Conservation (phyloP, 1,140 invertebrate genomes). For the Cyrtorhinus lividipennis region DNA sequence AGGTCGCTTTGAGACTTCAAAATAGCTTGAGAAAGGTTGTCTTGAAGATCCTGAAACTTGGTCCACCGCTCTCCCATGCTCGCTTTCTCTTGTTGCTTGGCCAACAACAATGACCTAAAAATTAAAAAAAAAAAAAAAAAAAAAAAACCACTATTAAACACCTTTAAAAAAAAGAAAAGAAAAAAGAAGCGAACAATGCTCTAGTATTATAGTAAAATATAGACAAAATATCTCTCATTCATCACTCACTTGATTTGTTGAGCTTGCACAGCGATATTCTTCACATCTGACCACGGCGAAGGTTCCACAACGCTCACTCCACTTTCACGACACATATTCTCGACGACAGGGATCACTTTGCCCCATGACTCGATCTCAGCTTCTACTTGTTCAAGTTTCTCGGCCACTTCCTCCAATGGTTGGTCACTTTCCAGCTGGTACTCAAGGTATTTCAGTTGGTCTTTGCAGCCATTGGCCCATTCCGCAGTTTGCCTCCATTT, state of each 20-base stretch:
- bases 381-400: constrained; percentile 35
- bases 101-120: constrained; percentile 17
- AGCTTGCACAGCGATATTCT: not conserved
- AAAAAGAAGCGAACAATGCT: too few relatives aligned
- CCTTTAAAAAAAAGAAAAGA: constrained; percentile 8
- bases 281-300: not conserved
- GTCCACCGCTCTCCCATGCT: constrained; percentile 25
- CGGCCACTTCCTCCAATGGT: constrained; percentile 45
- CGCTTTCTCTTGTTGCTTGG: constrained; percentile 9
- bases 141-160: too few relatives aligned
- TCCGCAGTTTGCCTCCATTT: constrained; percentile 69
- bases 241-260: not conserved
- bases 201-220: too few relatives aligned
- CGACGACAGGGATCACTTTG: constrained; percentile 47
- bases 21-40: constrained; percentile 25
- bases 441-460: constrained; percentile 62
- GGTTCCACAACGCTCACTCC: not conserved
- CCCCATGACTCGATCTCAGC: constrained; percentile 48
- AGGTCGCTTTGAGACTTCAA: constrained; percentile 23
- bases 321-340: constrained; percentile 33
- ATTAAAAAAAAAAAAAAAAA: constrained; percentile 1
- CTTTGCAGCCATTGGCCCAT: constrained; percentile 66
- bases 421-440: constrained; percentile 62
- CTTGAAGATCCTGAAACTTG: constrained; percentile 27
- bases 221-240: too few relatives aligned